Conservation (phyloP, 2,888 invertebrate species). For the Dryomyza anilis region DNA sequence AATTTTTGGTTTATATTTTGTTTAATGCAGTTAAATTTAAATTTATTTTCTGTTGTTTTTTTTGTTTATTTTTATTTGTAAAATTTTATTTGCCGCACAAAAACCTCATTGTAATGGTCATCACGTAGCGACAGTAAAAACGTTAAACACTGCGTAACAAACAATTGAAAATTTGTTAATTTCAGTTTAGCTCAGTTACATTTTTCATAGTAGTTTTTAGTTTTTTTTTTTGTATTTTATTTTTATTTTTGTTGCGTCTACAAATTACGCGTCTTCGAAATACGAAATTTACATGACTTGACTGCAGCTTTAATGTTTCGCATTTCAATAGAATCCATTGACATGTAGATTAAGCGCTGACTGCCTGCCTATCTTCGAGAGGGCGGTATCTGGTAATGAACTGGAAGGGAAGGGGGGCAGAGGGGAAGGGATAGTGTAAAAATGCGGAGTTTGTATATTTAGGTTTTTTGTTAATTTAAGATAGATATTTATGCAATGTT, state of each 20-base stretch:
- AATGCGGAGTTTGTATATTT: no score
- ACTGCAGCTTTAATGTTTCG: constrained; percentile 1
- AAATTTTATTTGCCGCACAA: no score
- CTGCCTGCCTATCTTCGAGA: no score
- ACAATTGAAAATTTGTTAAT: constrained; percentile 20
- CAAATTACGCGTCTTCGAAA: neutral
- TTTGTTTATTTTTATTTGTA: constrained; percentile 3
- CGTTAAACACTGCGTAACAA: constrained; percentile 29
- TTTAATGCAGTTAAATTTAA: neutral
- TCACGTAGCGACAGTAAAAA: constrained; percentile 31
- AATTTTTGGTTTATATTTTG: neutral
- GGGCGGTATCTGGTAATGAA: no score
- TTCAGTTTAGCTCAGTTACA: constrained; percentile 2
- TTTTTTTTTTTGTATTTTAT: neutral
- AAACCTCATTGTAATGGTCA: constrained; percentile 17
- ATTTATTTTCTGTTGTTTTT: neutral
- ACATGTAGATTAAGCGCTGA: neutral
- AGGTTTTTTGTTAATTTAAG: neutral
- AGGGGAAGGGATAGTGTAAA: no score
- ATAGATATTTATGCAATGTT: constrained; percentile 4
- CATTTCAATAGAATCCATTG: constrained; percentile 21
- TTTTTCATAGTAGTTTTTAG: neutral
- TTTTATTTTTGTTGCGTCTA: neutral
- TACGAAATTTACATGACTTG: neutral
- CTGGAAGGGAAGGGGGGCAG: no score